Percentiles rank a stretch among this genome's conserved stretches.
These are phyloP conservation scores for Trimorus sp. DNA, from an alignment of 2,888 invertebrate genomes.

Conservation along the genomic window DNA sequence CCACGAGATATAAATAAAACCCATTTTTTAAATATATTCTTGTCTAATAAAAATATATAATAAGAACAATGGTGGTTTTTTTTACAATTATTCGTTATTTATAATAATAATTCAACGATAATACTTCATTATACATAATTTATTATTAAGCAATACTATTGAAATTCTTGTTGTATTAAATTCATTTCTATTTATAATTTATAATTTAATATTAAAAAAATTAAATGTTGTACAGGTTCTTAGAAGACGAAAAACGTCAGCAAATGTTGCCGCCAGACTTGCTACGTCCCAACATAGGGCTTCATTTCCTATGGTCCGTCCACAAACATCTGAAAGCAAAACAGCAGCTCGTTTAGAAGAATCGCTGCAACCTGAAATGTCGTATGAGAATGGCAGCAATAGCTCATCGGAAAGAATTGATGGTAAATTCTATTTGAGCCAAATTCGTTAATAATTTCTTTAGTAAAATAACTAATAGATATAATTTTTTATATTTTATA, in stretches of 20 bases:
- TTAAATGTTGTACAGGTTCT: conserved; percentile 83
- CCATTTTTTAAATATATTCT: no score
- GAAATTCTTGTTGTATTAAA: no score
- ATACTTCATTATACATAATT: no score
- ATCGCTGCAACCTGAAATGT: conserved; percentile 79
- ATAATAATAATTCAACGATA: no score
- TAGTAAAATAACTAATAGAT: no score
- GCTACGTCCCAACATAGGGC: conserved; percentile 84
- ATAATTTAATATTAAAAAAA: background rate
- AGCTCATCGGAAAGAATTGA: conserved; percentile 80
- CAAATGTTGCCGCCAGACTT: conserved; percentile 78
- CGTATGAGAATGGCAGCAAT: conserved; percentile 78
- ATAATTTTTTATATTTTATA: no score
- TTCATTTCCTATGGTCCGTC: conserved; percentile 86
- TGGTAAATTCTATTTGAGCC: conserved; percentile 64
- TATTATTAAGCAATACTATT: no score
- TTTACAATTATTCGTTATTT: no score
- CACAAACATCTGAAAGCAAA: conserved; percentile 82
- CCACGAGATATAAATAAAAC: no score
- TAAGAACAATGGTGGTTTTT: no score
- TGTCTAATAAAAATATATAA: no score
- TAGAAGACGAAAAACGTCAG: conserved; percentile 83
- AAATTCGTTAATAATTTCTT: no score
- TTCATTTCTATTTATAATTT: conserved; percentile 5
- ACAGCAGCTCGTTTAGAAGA: conserved; percentile 82